Conservation (phyloP, 2,888 invertebrate species). For the Gymnocheta viridis region DNA sequence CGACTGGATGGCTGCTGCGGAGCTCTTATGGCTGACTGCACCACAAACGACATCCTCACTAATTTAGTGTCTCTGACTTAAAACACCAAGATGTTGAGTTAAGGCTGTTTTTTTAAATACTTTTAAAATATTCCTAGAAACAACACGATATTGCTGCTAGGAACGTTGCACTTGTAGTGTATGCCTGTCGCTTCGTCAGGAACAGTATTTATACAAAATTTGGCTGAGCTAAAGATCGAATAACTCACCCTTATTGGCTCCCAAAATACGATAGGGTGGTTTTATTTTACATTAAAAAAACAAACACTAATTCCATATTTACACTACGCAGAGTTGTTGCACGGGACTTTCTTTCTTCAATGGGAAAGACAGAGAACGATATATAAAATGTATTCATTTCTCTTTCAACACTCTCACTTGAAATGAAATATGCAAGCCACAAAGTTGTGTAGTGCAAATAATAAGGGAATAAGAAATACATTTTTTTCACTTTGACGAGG, state of each 20-base stretch:
- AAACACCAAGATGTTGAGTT: not conserved
- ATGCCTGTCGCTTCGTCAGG: conserved; percentile 43
- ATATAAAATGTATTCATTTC: no score
- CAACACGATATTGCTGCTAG: conserved; percentile 32
- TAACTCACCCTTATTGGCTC: not conserved
- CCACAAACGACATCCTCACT: not conserved
- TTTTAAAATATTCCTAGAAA: not conserved
- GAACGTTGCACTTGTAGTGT: conserved; percentile 70
- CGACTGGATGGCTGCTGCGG: not conserved
- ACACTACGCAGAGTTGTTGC: no score
- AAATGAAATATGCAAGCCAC: no score
- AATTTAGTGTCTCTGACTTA: conserved; percentile 19
- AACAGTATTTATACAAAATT: conserved; percentile 58
- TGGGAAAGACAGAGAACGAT: no score
- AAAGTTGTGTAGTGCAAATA: no score
- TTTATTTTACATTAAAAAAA: not conserved
- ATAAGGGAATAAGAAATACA: no score
- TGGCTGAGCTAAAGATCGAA: not conserved
- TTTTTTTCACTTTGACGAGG: no score
- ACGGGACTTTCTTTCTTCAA: no score
- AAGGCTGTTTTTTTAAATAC: not conserved
- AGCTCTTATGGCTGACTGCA: not conserved
- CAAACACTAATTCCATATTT: not conserved
- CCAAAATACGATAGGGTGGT: conserved; percentile 32
- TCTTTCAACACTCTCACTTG: no score